These are phyloP conservation scores for Campoplex capitator DNA, from an alignment of 2,888 invertebrate genomes.

Conservation along the genomic window DNA sequence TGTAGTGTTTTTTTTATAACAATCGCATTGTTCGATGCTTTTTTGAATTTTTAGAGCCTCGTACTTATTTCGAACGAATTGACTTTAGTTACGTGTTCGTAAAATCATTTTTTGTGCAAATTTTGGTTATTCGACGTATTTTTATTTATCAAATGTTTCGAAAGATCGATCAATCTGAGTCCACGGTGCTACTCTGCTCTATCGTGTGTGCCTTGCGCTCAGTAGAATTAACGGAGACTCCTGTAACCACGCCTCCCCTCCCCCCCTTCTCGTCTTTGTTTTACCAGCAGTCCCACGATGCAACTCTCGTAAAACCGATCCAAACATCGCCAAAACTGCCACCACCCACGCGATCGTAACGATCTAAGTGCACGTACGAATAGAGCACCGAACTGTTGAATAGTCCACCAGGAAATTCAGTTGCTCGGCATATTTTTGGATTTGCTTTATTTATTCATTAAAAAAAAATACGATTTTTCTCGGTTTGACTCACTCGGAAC, in stretches of 20 bases:
- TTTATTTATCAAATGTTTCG: not conserved
- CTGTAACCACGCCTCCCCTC: conserved; percentile 46
- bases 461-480: no score
- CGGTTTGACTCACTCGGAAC: no score
- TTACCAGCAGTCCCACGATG: not conserved
- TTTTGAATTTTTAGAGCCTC: not conserved
- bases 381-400: not conserved
- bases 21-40: not conserved
- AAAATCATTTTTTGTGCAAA: not conserved
- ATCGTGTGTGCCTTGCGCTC: conserved; percentile 57
- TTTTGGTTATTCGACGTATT: not conserved
- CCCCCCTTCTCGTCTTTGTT: not conserved
- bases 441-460: not conserved
- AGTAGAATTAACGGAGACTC: conserved; percentile 52
- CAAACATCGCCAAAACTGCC: conserved; percentile 18
- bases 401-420: conserved; percentile 42
- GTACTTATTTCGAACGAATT: not conserved
- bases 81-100: not conserved
- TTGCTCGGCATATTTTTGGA: conserved; percentile 16
- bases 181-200: conserved; percentile 4
- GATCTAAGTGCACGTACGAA: conserved; percentile 6
- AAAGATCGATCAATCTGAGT: conserved; percentile 23
- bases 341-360: conserved; percentile 53
- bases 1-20: not conserved
- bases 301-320: conserved; percentile 27